Percentiles rank a stretch among this genome's conserved stretches.
Conservation (phyloP, 2,888 invertebrate species). For the Eilema sororculum region DNA sequence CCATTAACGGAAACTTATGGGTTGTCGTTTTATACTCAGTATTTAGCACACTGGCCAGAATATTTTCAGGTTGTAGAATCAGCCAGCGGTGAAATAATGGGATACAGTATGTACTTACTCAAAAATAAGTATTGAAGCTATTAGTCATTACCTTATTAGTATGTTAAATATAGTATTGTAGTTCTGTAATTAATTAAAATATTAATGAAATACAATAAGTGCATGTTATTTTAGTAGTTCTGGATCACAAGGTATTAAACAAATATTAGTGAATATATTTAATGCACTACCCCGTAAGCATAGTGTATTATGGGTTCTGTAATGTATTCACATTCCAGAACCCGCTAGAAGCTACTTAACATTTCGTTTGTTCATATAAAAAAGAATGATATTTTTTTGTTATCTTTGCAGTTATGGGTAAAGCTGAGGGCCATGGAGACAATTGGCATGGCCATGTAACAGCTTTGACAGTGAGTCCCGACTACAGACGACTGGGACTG, state of each 20-base stretch:
- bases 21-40: slow-evolving; percentile 98
- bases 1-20: slow-evolving; percentile 99
- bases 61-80: slow-evolving; percentile 99
- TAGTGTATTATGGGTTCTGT: too few relatives aligned
- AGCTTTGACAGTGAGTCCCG: slow-evolving; percentile 97
- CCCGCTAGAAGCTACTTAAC: too few relatives aligned
- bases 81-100: slow-evolving; percentile 98
- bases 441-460: slow-evolving; percentile 99
- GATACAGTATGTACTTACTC: slow-evolving; percentile 93
- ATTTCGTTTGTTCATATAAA: too few relatives aligned
- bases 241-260: too few relatives aligned
- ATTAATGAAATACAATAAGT: too few relatives aligned
- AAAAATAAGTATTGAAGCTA: background rate
- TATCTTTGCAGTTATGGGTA: slow-evolving; percentile 96
- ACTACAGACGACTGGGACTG: slow-evolving; percentile 96
- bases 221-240: too few relatives aligned
- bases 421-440: slow-evolving; percentile 97
- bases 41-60: slow-evolving; percentile 99
- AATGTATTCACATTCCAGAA: too few relatives aligned
- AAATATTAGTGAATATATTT: too few relatives aligned
- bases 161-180: too few relatives aligned
- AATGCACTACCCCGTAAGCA: too few relatives aligned
- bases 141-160: background rate
- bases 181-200: too few relatives aligned
- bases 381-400: too few relatives aligned